Evolutionary conservation across 1,140 invertebrate genomes (phyloP), one percentile per base, ranked within the genome.

Genomic region (Macrotrachela quadricornifera): DNA sequence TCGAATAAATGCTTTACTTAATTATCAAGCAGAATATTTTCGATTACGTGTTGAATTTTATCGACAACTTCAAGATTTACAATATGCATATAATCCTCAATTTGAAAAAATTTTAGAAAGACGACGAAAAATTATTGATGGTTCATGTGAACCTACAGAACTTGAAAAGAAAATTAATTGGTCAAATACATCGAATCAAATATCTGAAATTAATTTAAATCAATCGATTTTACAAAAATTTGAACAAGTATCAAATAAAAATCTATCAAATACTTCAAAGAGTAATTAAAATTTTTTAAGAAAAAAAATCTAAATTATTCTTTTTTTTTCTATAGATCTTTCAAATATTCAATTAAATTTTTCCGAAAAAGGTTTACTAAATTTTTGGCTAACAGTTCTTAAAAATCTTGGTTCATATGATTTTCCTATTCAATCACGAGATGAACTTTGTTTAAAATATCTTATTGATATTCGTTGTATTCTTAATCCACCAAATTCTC

Each of bases 361-460:
- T 59, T 30, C 46, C 51, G 50, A 42, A 65, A 59, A 70, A 66
- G 92, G 92, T 18, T 82, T 97, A 64, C 87, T 90, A 3, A 81
- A 85, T 50, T 97, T 97, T 71, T 97, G 92, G 92, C 72, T 94
- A 50, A 91, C 82, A 10, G 84, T 90, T 64, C 90, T 97, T 66
- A 86, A 83, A 62, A 94, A 91, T 74, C 83, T 88, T 15, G 80
- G 79, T 36, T 77, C 88, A 65, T 69, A 95, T 40, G 76, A 79
- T 51, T 86, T 92, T 62, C 86, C 91, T 81, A 78, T 91, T 30
- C 63, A 75, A 63, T 80, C 86, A 58, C 80, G 90, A 64, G 92
- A 99, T 73, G 84, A 91, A 64, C 83, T 87, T 1, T 90, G 94
- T 62, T 71, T 99, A 12, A 81, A 86, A 63, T 80, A 86, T 74